A percentile compares a stretch with the other conserved stretches of the same genome.
Evolutionary conservation across 53 echinoderm and acorn worm species (phyloP).

Genomic region (Actinopyga echinites): DNA sequence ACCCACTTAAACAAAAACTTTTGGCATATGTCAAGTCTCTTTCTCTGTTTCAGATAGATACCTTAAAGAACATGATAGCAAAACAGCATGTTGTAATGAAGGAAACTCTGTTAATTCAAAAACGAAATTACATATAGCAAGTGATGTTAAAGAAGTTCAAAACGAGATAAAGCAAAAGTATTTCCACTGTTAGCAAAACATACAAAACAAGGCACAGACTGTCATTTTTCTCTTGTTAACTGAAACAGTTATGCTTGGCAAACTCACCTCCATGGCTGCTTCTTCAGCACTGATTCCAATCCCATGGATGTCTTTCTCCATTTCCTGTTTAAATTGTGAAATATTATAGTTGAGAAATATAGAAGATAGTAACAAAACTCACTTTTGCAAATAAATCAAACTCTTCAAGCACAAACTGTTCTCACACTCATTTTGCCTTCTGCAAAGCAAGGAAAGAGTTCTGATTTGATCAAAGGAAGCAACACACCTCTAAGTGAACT

Average conservation of each 20-base stretch:
- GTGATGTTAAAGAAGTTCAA: too few relatives aligned
- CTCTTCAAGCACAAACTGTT: not conserved
- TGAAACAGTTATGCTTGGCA: not conserved
- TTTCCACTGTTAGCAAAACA: too few relatives aligned
- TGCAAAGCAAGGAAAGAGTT: not conserved
- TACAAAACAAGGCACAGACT: not conserved
- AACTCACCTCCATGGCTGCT: constrained; percentile 70
- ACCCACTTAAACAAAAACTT: too few relatives aligned
- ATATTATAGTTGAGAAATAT: not conserved
- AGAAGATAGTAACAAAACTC: not conserved
- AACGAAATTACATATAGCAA: too few relatives aligned
- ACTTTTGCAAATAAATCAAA: not conserved
- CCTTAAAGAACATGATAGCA: too few relatives aligned
- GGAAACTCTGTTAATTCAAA: too few relatives aligned
- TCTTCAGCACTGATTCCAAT: constrained; percentile 62
- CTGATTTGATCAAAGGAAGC: too few relatives aligned
- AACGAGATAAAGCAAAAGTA: too few relatives aligned
- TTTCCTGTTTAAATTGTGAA: constrained; percentile 56
- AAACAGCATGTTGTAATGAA: too few relatives aligned
- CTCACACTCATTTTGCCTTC: not conserved
- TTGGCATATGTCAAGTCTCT: too few relatives aligned
- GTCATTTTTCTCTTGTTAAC: not conserved
- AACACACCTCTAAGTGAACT: too few relatives aligned
- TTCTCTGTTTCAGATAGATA: too few relatives aligned
- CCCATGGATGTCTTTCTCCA: constrained; percentile 59